phyloP scores from a whole-genome alignment of 1,140 invertebrate species.

The Drosophila auraria region DNA sequence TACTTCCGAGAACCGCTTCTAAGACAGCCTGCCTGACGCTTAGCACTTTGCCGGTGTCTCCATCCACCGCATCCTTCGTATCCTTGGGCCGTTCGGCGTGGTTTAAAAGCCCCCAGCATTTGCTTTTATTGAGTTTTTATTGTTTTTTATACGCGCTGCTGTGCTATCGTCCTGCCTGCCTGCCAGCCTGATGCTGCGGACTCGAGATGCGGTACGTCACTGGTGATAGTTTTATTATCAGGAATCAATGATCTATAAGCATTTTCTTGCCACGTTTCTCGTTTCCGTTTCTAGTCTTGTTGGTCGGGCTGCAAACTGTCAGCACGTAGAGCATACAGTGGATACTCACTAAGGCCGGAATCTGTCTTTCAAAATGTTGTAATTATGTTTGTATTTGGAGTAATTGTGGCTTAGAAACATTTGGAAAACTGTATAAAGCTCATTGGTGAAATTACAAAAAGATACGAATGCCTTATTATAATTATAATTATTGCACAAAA shows the following conservation, averaged over 20 bases:
- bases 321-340: constrained; percentile 51
- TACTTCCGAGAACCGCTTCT: neutral
- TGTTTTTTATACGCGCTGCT: constrained; percentile 74
- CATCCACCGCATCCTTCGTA: constrained; percentile 36
- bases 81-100: constrained; percentile 54
- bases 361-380: neutral
- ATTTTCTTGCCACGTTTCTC: constrained; percentile 58
- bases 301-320: constrained; percentile 43
- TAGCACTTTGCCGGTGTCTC: constrained; percentile 70
- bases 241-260: constrained; percentile 80
- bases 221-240: constrained; percentile 81
- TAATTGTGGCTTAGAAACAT: neutral
- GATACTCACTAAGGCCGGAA: neutral
- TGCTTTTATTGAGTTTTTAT: constrained; percentile 83
- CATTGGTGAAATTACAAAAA: too few relatives aligned
- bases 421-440: neutral
- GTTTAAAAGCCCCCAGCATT: constrained; percentile 79
- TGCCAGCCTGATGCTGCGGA: constrained; percentile 18
- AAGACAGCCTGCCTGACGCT: constrained; percentile 38
- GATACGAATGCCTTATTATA: too few relatives aligned
- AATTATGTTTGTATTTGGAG: neutral
- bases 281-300: constrained; percentile 36
- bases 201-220: constrained; percentile 45
- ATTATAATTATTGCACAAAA: too few relatives aligned
- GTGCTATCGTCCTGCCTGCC: constrained; percentile 19